These are phyloP conservation scores for Mimas tiliae DNA, from an alignment of 2,888 invertebrate genomes.

Conservation along the genomic window DNA sequence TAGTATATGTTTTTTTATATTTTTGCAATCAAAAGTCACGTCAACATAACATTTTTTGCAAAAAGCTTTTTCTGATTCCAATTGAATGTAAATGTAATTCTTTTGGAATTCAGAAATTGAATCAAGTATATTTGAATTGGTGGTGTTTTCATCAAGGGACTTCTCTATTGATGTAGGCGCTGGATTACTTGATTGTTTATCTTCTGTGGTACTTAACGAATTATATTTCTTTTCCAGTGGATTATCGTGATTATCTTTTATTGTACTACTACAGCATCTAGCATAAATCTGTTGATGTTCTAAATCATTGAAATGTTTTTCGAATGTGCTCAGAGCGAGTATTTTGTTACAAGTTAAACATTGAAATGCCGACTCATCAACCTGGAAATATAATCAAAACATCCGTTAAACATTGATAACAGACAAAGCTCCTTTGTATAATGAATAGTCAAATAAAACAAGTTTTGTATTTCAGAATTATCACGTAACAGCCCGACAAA, in stretches of 20 bases:
- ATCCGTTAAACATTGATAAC: neutral
- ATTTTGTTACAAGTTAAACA: constrained; percentile 59
- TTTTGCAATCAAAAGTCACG: constrained; percentile 34
- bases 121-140: constrained; percentile 38
- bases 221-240: too few species aligned
- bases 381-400: constrained; percentile 43
- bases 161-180: neutral
- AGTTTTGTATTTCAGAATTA: too few species aligned
- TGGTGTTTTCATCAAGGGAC: constrained; percentile 21
- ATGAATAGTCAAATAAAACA: too few species aligned
- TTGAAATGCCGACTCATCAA: constrained; percentile 49
- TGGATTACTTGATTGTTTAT: neutral
- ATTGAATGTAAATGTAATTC: too few species aligned
- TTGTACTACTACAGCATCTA: neutral
- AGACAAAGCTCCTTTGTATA: too few species aligned
- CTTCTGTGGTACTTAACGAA: neutral
- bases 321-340: constrained; percentile 34
- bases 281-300: constrained; percentile 42
- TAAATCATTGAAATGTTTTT: constrained; percentile 45
- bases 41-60: constrained; percentile 18
- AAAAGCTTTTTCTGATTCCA: too few species aligned
- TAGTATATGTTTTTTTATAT: constrained; percentile 42
- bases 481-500: too few species aligned
- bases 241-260: neutral
- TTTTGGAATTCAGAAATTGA: constrained; percentile 32